Conservation (phyloP, 2,113 vertebrate genomes). For the Bagarius yarrelli region DNA sequence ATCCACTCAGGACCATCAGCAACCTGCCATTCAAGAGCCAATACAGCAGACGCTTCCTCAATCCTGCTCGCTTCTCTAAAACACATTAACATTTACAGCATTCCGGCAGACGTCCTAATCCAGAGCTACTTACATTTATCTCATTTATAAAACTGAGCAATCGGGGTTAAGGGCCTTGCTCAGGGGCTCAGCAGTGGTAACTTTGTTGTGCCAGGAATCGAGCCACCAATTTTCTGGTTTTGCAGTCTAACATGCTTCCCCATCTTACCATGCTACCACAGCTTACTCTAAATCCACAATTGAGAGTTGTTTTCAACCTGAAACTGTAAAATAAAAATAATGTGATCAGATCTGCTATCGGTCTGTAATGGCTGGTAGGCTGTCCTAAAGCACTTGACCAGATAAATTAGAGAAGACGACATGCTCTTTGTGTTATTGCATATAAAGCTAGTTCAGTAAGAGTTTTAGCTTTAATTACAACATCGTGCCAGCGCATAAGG, state of each 20-base stretch:
- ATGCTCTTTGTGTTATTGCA: background rate
- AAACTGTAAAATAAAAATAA: conserved; percentile 1
- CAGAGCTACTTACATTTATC: too few species aligned
- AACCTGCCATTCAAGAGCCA: background rate
- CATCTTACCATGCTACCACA: too few species aligned
- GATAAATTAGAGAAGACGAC: background rate
- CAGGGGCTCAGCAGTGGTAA: too few species aligned
- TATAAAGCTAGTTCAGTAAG: background rate
- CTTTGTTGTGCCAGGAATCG: too few species aligned
- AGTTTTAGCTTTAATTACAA: conserved; percentile 18
- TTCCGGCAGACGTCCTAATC: too few species aligned
- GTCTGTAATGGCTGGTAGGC: background rate
- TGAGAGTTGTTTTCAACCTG: background rate
- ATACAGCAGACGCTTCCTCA: background rate
- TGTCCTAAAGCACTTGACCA: conserved; percentile 2
- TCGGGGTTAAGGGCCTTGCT: too few species aligned
- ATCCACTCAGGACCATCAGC: conserved; percentile 2
- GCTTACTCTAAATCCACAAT: background rate
- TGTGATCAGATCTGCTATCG: background rate
- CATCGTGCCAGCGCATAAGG: background rate
- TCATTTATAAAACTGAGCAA: too few species aligned
- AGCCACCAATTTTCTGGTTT: too few species aligned
- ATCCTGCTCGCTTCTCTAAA: background rate
- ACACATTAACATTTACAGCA: background rate
- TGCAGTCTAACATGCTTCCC: too few species aligned